These are phyloP conservation scores for Acipenser transmontanus DNA, from an alignment of 2,797 vertebrate species.

Conservation along the genomic window DNA sequence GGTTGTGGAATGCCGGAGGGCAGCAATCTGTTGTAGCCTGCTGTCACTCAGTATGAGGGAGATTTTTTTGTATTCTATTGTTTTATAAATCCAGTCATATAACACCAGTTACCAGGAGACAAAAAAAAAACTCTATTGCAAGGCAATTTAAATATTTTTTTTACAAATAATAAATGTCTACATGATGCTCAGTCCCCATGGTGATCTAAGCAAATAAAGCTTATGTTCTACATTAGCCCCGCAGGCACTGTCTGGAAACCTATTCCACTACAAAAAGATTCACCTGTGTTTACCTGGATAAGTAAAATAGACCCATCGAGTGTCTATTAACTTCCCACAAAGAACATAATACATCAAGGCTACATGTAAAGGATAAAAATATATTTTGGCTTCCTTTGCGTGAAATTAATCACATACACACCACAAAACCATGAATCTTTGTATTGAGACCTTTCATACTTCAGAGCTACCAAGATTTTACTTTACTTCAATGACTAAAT, in stretches of 20 bases:
- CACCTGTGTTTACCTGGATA: constrained; percentile 27
- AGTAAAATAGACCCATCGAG: constrained; percentile 15
- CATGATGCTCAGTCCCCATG: constrained; percentile 15
- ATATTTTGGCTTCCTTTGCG: background rate
- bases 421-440: too few species aligned
- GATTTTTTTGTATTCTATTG: constrained; percentile 9
- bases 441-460: too few species aligned
- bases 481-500: too few species aligned
- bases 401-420: too few species aligned
- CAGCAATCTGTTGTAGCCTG: constrained; percentile 6
- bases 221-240: constrained; percentile 20
- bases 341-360: constrained; percentile 19
- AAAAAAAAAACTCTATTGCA: too few species aligned
- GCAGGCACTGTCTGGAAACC: constrained; percentile 16
- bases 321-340: constrained; percentile 15
- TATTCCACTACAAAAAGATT: constrained; percentile 11
- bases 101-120: background rate
- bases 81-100: background rate
- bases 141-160: too few species aligned
- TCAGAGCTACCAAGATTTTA: too few species aligned
- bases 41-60: constrained; percentile 13
- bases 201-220: constrained; percentile 19
- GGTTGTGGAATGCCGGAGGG: constrained; percentile 12
- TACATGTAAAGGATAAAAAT: too few species aligned
- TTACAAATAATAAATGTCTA: background rate